phyloP scores from a whole-genome alignment of 2,888 invertebrate genomes.

The Mantis religiosa region DNA sequence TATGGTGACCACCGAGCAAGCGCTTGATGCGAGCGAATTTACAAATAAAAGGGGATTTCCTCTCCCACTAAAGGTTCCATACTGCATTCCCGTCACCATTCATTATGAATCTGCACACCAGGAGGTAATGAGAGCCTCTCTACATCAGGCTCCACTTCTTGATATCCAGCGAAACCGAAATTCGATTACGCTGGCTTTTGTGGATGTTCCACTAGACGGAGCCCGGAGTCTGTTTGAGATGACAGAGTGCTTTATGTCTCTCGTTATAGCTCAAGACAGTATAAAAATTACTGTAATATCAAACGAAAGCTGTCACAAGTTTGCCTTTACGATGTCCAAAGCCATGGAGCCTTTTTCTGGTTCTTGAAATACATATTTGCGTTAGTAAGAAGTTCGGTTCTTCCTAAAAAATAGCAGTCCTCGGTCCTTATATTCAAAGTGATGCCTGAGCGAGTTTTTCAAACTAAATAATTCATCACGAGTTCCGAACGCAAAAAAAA shows the following conservation, averaged over 20 bases:
- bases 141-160: neutral
- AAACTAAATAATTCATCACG: no score
- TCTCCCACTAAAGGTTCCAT: neutral
- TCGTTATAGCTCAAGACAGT: neutral
- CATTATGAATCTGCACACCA: neutral
- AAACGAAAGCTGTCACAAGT: neutral
- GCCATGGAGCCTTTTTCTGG: no score
- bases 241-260: neutral
- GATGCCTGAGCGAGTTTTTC: no score
- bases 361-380: no score
- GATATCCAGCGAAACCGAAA: neutral
- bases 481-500: no score
- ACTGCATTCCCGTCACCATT: neutral
- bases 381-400: no score
- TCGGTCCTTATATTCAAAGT: no score
- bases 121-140: neutral
- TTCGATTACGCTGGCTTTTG: conserved; percentile 3
- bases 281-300: neutral
- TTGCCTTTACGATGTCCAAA: neutral
- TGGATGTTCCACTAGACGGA: neutral
- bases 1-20: neutral
- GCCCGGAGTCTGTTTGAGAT: neutral
- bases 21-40: neutral
- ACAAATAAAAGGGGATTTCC: neutral
- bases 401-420: no score